phyloP scores from a whole-genome alignment of 2,113 vertebrate species.

The crab-eating macaque (Macaca fascicularis) region T2T-MFA8v1.1 NC_088388.1:94720501-94721000 shows the following conservation, averaged over 20 bases:
- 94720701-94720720: neutral
- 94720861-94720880: neutral
- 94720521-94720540: neutral
- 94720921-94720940: neutral
- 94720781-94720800: neutral
- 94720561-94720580: neutral
- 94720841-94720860: neutral
- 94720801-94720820: neutral
- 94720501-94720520: neutral
- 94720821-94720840: neutral
- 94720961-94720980: neutral
- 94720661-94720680: neutral
- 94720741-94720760: neutral
- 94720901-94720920: neutral
- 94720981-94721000: neutral
- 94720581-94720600: neutral
- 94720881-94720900: neutral
- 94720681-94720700: neutral
- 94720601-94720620: neutral
- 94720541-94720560: neutral
- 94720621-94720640: neutral
- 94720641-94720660: neutral
- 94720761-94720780: neutral
- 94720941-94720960: neutral
- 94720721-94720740: neutral